These are phyloP conservation scores for Bombyx huttoni DNA, from an alignment of 2,888 invertebrate species.

Conservation along the genomic window DNA sequence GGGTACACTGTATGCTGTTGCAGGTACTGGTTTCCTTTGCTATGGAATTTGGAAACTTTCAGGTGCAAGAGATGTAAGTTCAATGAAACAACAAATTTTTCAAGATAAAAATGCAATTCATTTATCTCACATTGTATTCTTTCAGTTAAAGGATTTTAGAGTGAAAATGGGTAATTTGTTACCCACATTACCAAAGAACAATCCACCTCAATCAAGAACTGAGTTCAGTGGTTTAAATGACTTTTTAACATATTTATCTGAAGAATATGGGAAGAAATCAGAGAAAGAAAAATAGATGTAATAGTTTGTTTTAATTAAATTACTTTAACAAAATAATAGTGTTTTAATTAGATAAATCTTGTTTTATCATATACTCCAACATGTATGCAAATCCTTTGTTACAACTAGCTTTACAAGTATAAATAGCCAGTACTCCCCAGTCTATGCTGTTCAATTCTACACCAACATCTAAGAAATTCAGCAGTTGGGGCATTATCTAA, in stretches of 20 bases:
- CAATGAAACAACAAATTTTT: not conserved
- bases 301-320: conserved; percentile 3
- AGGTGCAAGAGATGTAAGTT: conserved; percentile 85
- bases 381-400: conserved; percentile 76
- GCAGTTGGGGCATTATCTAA: conserved; percentile 87
- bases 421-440: conserved; percentile 91
- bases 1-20: conserved; percentile 90
- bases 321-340: conserved; percentile 5
- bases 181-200: conserved; percentile 83
- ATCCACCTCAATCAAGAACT: conserved; percentile 85
- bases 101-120: not conserved
- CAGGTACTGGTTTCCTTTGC: conserved; percentile 85
- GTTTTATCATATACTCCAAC: conserved; percentile 86
- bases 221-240: conserved; percentile 91
- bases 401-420: conserved; percentile 89
- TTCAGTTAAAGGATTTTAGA: conserved; percentile 86
- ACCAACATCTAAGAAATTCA: conserved; percentile 79
- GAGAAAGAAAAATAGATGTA: conserved; percentile 21
- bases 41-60: conserved; percentile 91
- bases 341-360: conserved; percentile 75
- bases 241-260: conserved; percentile 82
- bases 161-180: conserved; percentile 82
- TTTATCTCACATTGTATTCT: conserved; percentile 9
- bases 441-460: conserved; percentile 77
- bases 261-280: conserved; percentile 59